A percentile compares a stretch with the other conserved stretches of the same genome.
These are phyloP conservation scores for Trematomus bernacchii DNA, from an alignment of 2,797 vertebrate genomes.

Conservation along the genomic window DNA sequence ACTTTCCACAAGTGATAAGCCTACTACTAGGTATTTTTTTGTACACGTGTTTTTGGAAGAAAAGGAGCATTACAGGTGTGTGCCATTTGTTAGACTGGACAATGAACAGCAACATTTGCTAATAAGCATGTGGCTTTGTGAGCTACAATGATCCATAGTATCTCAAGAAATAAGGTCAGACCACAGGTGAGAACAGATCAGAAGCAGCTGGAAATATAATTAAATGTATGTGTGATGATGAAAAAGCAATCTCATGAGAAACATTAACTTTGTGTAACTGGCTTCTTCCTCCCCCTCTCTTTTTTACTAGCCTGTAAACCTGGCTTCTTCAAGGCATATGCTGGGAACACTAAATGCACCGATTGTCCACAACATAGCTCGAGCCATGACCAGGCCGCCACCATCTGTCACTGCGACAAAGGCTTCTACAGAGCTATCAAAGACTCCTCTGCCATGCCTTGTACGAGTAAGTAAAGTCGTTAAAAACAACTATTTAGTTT, in stretches of 20 bases:
- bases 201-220: slow-evolving; percentile 46
- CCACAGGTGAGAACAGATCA: slow-evolving; percentile 54
- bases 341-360: slow-evolving; percentile 95
- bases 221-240: slow-evolving; percentile 31
- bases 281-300: slow-evolving; percentile 12
- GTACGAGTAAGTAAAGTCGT: slow-evolving; percentile 91
- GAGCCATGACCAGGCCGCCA: slow-evolving; percentile 92
- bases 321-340: slow-evolving; percentile 96
- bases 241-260: slow-evolving; percentile 26
- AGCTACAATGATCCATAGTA: slow-evolving; percentile 46
- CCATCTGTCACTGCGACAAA: slow-evolving; percentile 95
- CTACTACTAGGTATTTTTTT: no score
- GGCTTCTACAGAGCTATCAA: slow-evolving; percentile 94
- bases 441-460: slow-evolving; percentile 95
- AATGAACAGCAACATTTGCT: slow-evolving; percentile 7
- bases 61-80: slow-evolving; percentile 25
- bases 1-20: no score
- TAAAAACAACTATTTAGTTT: slow-evolving; percentile 10
- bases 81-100: slow-evolving; percentile 28
- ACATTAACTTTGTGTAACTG: slow-evolving; percentile 35
- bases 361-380: slow-evolving; percentile 96
- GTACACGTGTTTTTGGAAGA: background rate
- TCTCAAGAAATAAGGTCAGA: slow-evolving; percentile 52
- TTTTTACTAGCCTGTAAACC: slow-evolving; percentile 90
- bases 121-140: slow-evolving; percentile 27